Conservation (phyloP, 2,797 vertebrate species). For the Mionectes olivaceus region DNA sequence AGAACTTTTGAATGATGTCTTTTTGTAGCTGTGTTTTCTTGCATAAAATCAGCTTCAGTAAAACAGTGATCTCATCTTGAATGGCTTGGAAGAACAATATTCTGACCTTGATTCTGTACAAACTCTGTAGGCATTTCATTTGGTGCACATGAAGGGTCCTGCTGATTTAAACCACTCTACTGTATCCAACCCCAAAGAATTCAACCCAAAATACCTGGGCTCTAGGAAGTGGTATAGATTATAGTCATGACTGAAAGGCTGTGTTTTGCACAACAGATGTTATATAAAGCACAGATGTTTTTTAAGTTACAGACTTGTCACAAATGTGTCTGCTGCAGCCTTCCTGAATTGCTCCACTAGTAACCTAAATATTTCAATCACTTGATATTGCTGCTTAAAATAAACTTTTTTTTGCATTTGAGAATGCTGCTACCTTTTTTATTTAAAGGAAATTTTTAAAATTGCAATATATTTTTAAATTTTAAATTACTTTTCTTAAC, state of each 20-base stretch:
- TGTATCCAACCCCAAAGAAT: neutral
- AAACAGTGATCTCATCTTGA: neutral
- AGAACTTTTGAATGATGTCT: neutral
- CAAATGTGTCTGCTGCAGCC: neutral
- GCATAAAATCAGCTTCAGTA: conserved; percentile 5
- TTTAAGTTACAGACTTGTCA: neutral
- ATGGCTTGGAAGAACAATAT: neutral
- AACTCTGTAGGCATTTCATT: neutral
- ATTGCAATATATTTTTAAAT: neutral
- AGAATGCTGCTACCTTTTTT: neutral
- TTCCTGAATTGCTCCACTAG: neutral
- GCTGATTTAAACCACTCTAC: neutral
- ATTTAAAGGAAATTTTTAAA: neutral
- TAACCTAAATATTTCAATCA: neutral
- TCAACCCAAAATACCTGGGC: neutral
- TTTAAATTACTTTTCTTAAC: neutral
- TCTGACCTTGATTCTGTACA: neutral
- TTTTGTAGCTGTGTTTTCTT: neutral
- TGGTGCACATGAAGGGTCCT: neutral
- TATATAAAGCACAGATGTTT: neutral
- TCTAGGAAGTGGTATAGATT: neutral
- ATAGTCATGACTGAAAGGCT: neutral
- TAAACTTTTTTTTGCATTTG: neutral
- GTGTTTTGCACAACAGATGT: neutral
- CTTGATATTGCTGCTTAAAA: neutral